Base-by-base conservation (phyloP, 2,888 invertebrate genomes). In the Sceliomorpha sp. region DNA sequence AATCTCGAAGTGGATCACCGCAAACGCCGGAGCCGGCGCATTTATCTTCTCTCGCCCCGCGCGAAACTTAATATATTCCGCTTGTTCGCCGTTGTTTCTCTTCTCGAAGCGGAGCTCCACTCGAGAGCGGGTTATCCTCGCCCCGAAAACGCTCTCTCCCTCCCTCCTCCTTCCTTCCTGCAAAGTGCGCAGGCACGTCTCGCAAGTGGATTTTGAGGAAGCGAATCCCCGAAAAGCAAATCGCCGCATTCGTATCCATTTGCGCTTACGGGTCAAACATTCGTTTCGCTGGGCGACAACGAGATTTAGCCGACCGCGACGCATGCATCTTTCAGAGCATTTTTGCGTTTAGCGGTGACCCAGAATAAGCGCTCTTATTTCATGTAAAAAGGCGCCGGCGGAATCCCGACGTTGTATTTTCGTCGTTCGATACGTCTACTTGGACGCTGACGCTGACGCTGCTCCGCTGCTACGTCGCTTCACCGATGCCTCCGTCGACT, bases 261-360 rank as follows among this genome's bases (percentile, higher is more conserved):
- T 42, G 36, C 50, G 39, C 32, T 64, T 63, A 70, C 45, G 44
- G 70, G 63, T 70, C 45, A 60, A 42, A 66, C 60, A 36, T 59
- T 55, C 32, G 59, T 53, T 70, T 36, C 15, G 14, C 29, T 42
- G 50, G 31, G 72, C 53, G 73, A 71, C 71, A 71, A 73, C 73
- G 64, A 66, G 71, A 74, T 75, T 75, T 73, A 67, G 36, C 15
- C 27, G 31, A 17, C 44, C 36, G 24, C 40, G 39, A 64, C 36
- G 29, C 60, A 40, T 63, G 42, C 40, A 47, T 56, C 51, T 63
- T 59, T 45, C 24, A 53, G 36, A 31, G 8, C 37, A 50, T 51
- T 66, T 53, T 53, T 64, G 32, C 39, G 12, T 26, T 2, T 8
- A 17, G 20, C 10, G 26, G 45, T 44, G 47, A 45, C 53, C 39